Evolutionary conservation across 2,113 vertebrate species (phyloP).

Genomic region (Prolemur simus): DNA sequence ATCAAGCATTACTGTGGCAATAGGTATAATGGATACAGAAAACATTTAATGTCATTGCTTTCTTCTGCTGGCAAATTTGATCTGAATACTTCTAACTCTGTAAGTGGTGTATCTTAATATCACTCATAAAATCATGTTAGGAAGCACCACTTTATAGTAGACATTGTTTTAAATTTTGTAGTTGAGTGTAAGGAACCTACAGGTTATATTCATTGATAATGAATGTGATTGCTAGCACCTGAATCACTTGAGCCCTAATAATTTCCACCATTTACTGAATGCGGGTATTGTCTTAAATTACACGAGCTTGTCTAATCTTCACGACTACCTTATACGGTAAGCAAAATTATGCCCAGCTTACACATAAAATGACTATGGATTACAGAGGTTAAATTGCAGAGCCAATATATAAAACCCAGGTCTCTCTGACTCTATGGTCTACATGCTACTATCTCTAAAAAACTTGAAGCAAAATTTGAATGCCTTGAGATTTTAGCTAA

Average conservation of each 20-base stretch:
- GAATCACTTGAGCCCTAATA: background rate
- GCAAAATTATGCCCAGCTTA: background rate
- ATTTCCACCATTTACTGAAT: slow-evolving; percentile 17
- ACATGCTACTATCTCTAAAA: background rate
- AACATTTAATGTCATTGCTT: background rate
- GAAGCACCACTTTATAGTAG: background rate
- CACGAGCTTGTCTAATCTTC: background rate
- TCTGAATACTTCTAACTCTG: background rate
- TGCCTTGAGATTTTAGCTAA: background rate
- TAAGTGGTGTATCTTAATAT: background rate
- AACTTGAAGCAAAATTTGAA: slow-evolving; percentile 25
- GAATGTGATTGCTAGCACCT: background rate
- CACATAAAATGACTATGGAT: background rate
- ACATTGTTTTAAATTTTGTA: slow-evolving; percentile 24
- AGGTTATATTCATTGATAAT: slow-evolving; percentile 10
- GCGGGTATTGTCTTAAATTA: background rate
- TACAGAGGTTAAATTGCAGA: background rate
- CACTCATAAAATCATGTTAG: background rate
- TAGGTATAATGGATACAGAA: background rate
- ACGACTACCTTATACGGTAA: background rate
- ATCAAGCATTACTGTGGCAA: background rate
- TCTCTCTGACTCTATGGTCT: background rate
- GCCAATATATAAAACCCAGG: background rate
- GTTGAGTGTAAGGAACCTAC: background rate
- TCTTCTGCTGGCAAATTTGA: background rate